phyloP scores from a whole-genome alignment of 2,113 vertebrate species.

The Hyla sarda region DNA sequence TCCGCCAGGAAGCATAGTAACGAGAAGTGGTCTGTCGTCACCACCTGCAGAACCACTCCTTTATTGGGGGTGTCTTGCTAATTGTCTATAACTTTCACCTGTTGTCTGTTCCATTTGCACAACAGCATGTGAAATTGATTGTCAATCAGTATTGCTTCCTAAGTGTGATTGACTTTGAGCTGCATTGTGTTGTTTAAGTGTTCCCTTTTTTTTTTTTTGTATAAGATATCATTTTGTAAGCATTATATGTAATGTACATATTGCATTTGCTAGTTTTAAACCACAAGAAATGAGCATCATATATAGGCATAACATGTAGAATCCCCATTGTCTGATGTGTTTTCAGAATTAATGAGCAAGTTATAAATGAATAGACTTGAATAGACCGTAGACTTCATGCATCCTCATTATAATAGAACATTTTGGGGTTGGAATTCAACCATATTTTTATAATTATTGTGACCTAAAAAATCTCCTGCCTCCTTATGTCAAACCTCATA shows the following conservation, averaged over 20 bases:
- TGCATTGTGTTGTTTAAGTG: no score
- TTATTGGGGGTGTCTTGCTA: no score
- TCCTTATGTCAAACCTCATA: constrained; percentile 28
- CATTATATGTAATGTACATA: neutral
- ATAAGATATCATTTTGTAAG: neutral
- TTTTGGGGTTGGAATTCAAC: neutral
- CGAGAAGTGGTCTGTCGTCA: no score
- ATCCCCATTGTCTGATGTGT: neutral
- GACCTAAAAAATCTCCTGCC: constrained; percentile 30
- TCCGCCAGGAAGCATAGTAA: no score
- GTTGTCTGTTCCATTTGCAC: no score
- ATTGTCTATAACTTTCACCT: no score
- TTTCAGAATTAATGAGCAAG: neutral
- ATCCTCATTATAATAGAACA: constrained; percentile 1
- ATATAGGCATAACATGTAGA: neutral
- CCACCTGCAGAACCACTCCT: no score
- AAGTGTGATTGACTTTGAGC: no score
- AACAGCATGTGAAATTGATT: no score
- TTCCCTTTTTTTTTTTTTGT: neutral
- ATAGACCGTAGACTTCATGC: neutral
- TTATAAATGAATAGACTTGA: neutral
- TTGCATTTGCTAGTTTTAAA: neutral
- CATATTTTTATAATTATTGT: constrained; percentile 38
- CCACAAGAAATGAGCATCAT: no score
- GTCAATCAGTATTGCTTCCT: no score